These are phyloP conservation scores for Chironomus tepperi DNA, from an alignment of 1,140 invertebrate genomes.

Conservation along the genomic window DNA sequence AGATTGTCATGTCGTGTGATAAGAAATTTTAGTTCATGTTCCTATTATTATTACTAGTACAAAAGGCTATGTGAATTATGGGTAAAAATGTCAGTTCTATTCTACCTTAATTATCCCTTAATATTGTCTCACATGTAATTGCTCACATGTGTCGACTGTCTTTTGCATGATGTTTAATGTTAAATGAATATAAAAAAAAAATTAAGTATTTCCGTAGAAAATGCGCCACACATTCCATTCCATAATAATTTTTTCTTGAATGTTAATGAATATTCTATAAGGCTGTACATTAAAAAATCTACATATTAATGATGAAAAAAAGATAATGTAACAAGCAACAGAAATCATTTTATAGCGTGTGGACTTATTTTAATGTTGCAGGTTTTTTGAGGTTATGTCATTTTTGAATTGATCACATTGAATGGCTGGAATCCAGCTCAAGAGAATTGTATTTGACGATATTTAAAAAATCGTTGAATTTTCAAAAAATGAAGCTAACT, in stretches of 20 bases:
- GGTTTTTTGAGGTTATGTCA: too few relatives aligned
- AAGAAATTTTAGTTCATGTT: neutral
- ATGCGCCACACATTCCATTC: neutral
- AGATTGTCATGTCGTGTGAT: slow-evolving; percentile 1
- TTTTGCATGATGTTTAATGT: too few relatives aligned
- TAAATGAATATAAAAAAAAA: too few relatives aligned
- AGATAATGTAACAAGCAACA: slow-evolving; percentile 22
- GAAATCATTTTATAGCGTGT: slow-evolving; percentile 21
- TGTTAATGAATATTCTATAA: slow-evolving; percentile 21
- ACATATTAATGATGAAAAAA: neutral
- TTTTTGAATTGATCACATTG: neutral
- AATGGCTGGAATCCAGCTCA: neutral
- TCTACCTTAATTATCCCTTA: slow-evolving; percentile 1
- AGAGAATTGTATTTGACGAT: too few relatives aligned
- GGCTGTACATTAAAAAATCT: neutral
- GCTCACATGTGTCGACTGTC: neutral
- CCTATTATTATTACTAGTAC: neutral
- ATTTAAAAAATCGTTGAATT: too few relatives aligned
- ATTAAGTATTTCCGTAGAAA: too few relatives aligned
- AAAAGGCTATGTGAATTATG: neutral
- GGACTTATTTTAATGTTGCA: neutral
- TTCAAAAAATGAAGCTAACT: too few relatives aligned
- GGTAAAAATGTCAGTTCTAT: neutral
- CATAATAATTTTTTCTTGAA: neutral
- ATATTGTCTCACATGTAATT: slow-evolving; percentile 4